Conservation (phyloP, 2,797 vertebrate species). For the Mico argentatus region DNA sequence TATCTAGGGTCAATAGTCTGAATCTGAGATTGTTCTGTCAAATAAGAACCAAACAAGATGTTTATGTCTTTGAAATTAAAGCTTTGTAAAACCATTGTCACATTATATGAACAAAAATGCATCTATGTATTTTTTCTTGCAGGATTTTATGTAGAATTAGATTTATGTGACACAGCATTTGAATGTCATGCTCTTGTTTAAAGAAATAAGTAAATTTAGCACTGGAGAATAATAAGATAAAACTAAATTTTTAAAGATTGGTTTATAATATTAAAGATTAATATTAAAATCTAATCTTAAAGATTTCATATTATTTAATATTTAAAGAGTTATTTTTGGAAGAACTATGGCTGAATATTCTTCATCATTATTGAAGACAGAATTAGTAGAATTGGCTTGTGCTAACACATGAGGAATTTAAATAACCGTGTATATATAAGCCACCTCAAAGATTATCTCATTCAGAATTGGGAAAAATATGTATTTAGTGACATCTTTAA, state of each 20-base stretch:
- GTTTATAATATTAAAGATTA: too few species aligned
- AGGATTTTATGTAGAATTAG: conserved; percentile 33
- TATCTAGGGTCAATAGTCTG: neutral
- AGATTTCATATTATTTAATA: neutral
- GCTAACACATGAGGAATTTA: neutral
- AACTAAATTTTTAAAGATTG: neutral
- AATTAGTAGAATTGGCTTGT: conserved; percentile 5
- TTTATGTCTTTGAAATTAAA: conserved; percentile 52
- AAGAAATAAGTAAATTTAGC: conserved; percentile 31
- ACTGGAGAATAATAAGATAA: conserved; percentile 46
- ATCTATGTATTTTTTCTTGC: neutral
- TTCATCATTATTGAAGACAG: neutral
- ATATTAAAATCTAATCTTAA: too few species aligned
- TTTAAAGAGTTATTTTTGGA: conserved; percentile 3
- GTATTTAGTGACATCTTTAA: neutral
- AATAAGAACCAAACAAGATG: neutral
- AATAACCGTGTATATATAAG: neutral
- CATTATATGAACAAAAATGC: neutral
- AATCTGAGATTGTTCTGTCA: neutral
- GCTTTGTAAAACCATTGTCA: neutral
- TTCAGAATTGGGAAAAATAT: neutral
- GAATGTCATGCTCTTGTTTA: neutral
- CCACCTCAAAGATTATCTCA: neutral
- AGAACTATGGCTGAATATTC: neutral
- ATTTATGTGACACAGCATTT: neutral